Evolutionary conservation across 1,140 invertebrate species (phyloP), one percentile per base, ranked within the genome.

Genomic region (Bombus haemorrhoidalis): DNA sequence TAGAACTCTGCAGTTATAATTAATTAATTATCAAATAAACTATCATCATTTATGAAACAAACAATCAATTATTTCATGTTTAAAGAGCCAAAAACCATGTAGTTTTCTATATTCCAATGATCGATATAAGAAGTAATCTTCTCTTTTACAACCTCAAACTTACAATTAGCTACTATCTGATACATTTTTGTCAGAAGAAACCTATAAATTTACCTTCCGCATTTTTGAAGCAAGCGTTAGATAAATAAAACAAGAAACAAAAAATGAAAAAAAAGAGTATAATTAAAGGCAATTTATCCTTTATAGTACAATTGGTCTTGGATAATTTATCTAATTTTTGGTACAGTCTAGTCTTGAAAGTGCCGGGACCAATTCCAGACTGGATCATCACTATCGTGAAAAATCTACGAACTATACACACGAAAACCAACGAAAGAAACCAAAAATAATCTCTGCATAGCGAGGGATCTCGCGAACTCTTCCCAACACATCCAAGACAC

Each of bases 401-500:
- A 62, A n/a, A 43, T n/a, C 32, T 53, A 22, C 47, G 47, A 53
- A 53, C 18, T 53, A 1, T 53, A 53, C 18, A 53, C 47, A n/a
- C n/a, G n/a, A 81, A 15, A 71, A 10, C 28, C 28, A 22, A 73
- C 9, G 12, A 47, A 22, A 53, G 18, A 53, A 53, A 53, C 47
- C 6, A 39, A 28, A 25, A 71, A 71, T 5, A 9, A 39, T 28
- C 22, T 25, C 66, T 69, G 10, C 9, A 34, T 34, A 64, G n/a
- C 68, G 22, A 69, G 25, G 22, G 9, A 37, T 8, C 39, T 72
- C 62, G 15, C n/a, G 15, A 32, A 64, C 13, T 64, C 62, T n/a
- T 32, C 15, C 13, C 13, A 32, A 66, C 32, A 66, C 64, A 32
- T 15, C 62, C n/a, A 66, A 66, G 32, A 85, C 57, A 88, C 73